Conservation (phyloP, 64 coral and sea anemone species). For the Catalaphyllia jardinei region DNA sequence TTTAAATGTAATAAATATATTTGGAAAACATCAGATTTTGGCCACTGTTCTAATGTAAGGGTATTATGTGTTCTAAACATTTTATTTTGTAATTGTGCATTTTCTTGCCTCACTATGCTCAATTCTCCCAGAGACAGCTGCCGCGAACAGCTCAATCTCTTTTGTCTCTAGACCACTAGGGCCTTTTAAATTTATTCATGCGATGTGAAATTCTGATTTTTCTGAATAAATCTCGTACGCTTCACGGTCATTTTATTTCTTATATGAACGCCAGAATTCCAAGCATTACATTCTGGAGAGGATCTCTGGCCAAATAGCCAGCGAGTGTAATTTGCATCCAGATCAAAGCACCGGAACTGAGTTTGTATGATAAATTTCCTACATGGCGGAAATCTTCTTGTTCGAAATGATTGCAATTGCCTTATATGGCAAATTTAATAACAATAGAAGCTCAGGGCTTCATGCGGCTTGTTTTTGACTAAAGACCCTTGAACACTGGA, state of each 20-base stretch:
- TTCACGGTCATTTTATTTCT: background rate
- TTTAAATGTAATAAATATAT: background rate
- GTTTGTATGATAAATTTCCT: conserved; percentile 93
- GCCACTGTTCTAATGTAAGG: background rate
- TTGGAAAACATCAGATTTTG: background rate
- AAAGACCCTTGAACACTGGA: conserved; percentile 15
- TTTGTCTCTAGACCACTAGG: background rate
- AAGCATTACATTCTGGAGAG: background rate
- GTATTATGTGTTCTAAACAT: background rate
- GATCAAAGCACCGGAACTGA: conserved; percentile 80
- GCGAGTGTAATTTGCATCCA: conserved; percentile 67
- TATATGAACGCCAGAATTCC: background rate
- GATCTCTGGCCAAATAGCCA: background rate
- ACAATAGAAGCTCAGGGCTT: conserved; percentile 61
- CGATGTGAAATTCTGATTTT: background rate
- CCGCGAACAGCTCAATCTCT: background rate
- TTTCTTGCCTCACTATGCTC: background rate
- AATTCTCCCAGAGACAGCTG: conserved; percentile 10
- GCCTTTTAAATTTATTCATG: background rate
- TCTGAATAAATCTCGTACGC: background rate
- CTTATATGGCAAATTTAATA: conserved; percentile 94
- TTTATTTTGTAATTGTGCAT: background rate
- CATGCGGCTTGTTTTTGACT: conserved; percentile 41
- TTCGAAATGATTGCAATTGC: conserved; percentile 82
- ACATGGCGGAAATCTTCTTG: conserved; percentile 83